phyloP scores from a whole-genome alignment of 2,888 invertebrate genomes.

The Agriotes lineatus region DNA sequence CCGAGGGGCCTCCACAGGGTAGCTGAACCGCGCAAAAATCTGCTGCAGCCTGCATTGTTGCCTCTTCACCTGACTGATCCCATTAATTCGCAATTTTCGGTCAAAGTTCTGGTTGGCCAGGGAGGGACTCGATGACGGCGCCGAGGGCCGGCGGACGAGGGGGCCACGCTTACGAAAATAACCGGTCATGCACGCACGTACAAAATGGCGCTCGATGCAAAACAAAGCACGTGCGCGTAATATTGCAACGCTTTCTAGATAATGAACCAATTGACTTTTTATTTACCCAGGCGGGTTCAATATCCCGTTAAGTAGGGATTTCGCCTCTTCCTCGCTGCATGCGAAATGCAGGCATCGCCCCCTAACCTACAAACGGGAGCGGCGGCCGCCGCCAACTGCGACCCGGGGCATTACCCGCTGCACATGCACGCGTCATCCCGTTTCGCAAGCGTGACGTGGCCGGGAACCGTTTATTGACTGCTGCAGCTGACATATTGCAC shows the following conservation, averaged over 20 bases:
- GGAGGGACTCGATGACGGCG: background rate
- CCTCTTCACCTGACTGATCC: conserved; percentile 29
- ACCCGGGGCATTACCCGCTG: conserved; percentile 30
- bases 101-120: conserved; percentile 24
- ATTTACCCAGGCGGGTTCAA: conserved; percentile 54
- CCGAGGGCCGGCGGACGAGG: background rate
- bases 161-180: conserved; percentile 17
- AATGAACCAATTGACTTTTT: conserved; percentile 57
- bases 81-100: conserved; percentile 29
- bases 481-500: conserved; percentile 45
- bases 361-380: conserved; percentile 51
- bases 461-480: conserved; percentile 44
- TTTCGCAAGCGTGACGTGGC: too few species aligned
- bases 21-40: too few species aligned
- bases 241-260: conserved; percentile 54
- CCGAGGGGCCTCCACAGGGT: too few species aligned
- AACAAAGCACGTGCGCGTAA: conserved; percentile 33
- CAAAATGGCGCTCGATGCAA: conserved; percentile 24
- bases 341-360: conserved; percentile 44
- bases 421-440: too few species aligned
- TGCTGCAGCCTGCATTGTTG: too few species aligned
- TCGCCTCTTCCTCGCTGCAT: conserved; percentile 24
- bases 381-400: too few species aligned
- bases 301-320: conserved; percentile 48
- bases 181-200: conserved; percentile 30